A percentile compares a stretch with the other conserved stretches of the same genome.
Evolutionary conservation across 1,140 invertebrate species (phyloP).

Genomic region (Dinoponera quadriceps): DNA sequence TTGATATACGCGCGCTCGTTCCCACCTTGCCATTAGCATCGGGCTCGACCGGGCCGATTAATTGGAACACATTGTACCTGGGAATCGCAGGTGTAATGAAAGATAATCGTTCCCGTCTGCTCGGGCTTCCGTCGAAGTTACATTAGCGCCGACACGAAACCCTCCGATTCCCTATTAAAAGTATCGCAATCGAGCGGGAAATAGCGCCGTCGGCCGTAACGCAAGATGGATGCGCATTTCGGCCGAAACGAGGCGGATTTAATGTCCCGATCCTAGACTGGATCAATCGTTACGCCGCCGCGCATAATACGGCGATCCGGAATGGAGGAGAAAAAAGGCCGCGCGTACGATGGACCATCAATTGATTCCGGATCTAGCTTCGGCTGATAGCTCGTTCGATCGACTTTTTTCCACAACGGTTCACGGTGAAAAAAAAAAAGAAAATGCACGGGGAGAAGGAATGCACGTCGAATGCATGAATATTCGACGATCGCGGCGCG

Average conservation of each 20-base stretch:
- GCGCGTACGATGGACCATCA: constrained; percentile 38
- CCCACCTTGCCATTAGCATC: constrained; percentile 12
- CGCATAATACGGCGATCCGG: constrained; percentile 33
- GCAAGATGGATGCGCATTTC: constrained; percentile 60
- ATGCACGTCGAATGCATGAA: constrained; percentile 18
- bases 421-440: constrained; percentile 16
- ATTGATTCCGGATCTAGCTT: constrained; percentile 43
- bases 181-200: constrained; percentile 66
- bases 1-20: constrained; percentile 31
- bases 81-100: constrained; percentile 81
- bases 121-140: constrained; percentile 75
- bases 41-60: constrained; percentile 69
- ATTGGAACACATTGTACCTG: constrained; percentile 78
- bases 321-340: constrained; percentile 3
- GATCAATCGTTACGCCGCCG: constrained; percentile 26
- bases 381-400: constrained; percentile 40
- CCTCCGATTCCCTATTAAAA: constrained; percentile 68
- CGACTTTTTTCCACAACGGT: not conserved
- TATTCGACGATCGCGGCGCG: constrained; percentile 22
- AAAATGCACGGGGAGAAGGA: not conserved
- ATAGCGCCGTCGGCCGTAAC: constrained; percentile 46
- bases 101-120: constrained; percentile 78
- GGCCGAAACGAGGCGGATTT: constrained; percentile 46
- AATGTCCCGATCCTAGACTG: constrained; percentile 41
- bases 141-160: constrained; percentile 74